Base-by-base conservation (phyloP, 2,113 vertebrate genomes). In the Leptosomus discolor region DNA sequence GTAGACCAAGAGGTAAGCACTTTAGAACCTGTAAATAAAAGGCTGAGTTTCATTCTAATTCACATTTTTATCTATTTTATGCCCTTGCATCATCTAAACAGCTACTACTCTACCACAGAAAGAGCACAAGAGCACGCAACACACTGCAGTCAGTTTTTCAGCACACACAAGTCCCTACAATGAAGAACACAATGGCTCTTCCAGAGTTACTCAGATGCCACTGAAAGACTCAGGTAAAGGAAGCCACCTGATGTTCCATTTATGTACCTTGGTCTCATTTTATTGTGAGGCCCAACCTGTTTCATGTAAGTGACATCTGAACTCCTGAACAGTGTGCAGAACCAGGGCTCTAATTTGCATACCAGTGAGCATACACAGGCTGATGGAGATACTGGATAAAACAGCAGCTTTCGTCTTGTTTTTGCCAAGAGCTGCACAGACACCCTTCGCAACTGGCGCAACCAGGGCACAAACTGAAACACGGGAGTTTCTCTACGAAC, bases 171-270 rank as follows among this genome's bases (percentile, higher is more conserved):
- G 30, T 32, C 19, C 34, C 53, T 45, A 7, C 21, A 41, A 56
- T 0, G 21, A 76, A 41, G 23, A 78, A 67, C 0, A 3, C 8
- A n/a, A 39, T 0, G 12, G 9, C 60, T 63, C 32, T 84, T 71
- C 34, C 46, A 77, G 14, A 71, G 36, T 4, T 76, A 26, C 7
- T 94, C 58, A 80, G 56, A 53, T 21, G 18, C 11, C 15, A 50
- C 22, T 17, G 39, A 71, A 78, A 18, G 41, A 57, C 45, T 84
- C 77, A 21, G 7, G 21, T 10, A 32, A 16, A 58, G 34, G 54
- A 71, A 84, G 2, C 70, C 23, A 56, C 3, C 11, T 53, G 11
- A 27, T 20, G 17, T n/a, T 81, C 76, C 45, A 22, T 37, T 58
- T 9, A 46, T 6, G 18, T 27, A 82, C 34, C 64, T 45, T 21